These are phyloP conservation scores for Elegia similella DNA, from an alignment of 2,888 invertebrate genomes.

Conservation along the genomic window DNA sequence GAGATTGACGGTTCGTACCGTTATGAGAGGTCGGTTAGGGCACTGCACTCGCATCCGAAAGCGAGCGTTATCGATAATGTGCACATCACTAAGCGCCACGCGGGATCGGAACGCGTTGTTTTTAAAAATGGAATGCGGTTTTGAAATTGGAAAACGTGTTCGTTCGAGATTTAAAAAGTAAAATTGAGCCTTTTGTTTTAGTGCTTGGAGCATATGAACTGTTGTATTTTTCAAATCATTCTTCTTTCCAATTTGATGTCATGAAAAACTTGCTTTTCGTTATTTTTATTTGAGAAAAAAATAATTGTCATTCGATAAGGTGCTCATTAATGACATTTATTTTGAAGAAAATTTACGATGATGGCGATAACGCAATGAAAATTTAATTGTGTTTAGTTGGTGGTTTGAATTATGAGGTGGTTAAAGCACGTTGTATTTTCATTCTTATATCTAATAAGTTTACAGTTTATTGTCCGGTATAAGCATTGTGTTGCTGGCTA, in stretches of 20 bases:
- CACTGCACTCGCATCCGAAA: slow-evolving; percentile 59
- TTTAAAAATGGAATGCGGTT: slow-evolving; percentile 67
- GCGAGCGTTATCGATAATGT: slow-evolving; percentile 61
- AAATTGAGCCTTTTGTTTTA: slow-evolving; percentile 42
- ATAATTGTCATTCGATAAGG: background rate
- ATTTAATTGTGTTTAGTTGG: background rate
- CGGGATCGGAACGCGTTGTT: slow-evolving; percentile 46
- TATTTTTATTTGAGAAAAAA: background rate
- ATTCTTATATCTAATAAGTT: slow-evolving; percentile 3
- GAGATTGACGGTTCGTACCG: slow-evolving; percentile 68
- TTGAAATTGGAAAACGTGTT: slow-evolving; percentile 62
- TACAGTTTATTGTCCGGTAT: slow-evolving; percentile 14
- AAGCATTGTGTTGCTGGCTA: slow-evolving; percentile 24
- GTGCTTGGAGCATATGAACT: slow-evolving; percentile 18
- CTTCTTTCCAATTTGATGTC: slow-evolving; percentile 3
- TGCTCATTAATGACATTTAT: slow-evolving; percentile 7
- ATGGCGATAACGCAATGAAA: slow-evolving; percentile 1
- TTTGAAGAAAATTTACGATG: background rate
- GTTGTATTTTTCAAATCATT: slow-evolving; percentile 16
- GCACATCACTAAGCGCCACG: slow-evolving; percentile 58
- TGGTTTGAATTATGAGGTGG: background rate
- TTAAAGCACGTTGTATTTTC: background rate
- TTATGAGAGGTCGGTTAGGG: slow-evolving; percentile 57
- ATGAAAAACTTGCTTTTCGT: background rate
- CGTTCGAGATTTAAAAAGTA: slow-evolving; percentile 44